Percentiles rank a stretch among this genome's conserved stretches.
phyloP scores from a whole-genome alignment of 2,797 vertebrate genomes.

The Pseudomugil gertrudae region DNA sequence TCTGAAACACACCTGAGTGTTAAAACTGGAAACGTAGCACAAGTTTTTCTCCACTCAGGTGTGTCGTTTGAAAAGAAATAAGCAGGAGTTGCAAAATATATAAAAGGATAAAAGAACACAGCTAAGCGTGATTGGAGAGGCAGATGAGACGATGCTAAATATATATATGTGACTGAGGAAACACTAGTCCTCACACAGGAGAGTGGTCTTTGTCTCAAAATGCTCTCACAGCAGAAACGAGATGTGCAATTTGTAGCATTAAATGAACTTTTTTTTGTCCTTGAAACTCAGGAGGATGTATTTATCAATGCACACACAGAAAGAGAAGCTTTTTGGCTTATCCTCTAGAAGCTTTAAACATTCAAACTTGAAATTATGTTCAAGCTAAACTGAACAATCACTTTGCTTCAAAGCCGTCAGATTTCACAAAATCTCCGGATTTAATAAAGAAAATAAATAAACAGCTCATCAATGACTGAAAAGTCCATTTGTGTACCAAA shows the following conservation, averaged over 20 bases:
- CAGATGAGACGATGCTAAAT: constrained; percentile 50
- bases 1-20: constrained; percentile 64
- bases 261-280: neutral
- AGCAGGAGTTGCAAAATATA: constrained; percentile 60
- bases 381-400: neutral
- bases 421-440: constrained; percentile 1
- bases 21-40: constrained; percentile 75
- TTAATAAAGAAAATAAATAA: neutral
- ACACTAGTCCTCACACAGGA: constrained; percentile 35
- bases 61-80: constrained; percentile 71
- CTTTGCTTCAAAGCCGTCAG: neutral
- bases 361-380: neutral
- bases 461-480: neutral
- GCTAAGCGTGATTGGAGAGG: constrained; percentile 39
- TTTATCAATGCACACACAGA: neutral
- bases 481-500: neutral
- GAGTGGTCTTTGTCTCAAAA: constrained; percentile 39
- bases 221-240: neutral
- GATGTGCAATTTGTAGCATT: constrained; percentile 8
- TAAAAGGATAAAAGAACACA: constrained; percentile 48
- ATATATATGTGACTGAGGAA: constrained; percentile 48
- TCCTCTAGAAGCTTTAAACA: neutral
- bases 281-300: constrained; percentile 25
- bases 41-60: constrained; percentile 64
- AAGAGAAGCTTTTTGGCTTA: neutral